Evolutionary conservation across 2,888 invertebrate species (phyloP).

Genomic region (Diarsia dahlii): DNA sequence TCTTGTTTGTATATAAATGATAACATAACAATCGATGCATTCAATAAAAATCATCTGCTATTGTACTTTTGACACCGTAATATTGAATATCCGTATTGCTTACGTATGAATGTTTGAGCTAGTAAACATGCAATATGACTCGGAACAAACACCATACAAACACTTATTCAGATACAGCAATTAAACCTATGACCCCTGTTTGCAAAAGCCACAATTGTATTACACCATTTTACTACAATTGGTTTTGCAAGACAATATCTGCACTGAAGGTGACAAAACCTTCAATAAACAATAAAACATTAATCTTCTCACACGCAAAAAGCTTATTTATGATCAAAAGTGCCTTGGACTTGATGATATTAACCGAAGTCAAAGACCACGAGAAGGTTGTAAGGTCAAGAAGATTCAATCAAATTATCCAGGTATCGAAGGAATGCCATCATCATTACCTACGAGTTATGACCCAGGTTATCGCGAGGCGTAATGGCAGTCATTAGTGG

Average conservation of each 20-base stretch:
- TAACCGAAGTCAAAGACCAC: conserved; percentile 45
- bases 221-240: background rate
- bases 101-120: background rate
- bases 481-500: conserved; percentile 45
- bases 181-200: background rate
- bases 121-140: conserved; percentile 3
- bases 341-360: conserved; percentile 57
- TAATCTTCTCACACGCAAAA: conserved; percentile 14
- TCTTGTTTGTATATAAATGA: no score
- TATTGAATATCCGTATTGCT: background rate
- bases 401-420: conserved; percentile 55
- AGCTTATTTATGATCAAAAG: conserved; percentile 18
- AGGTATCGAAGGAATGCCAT: conserved; percentile 54
- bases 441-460: conserved; percentile 50
- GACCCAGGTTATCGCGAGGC: conserved; percentile 23
- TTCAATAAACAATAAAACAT: background rate
- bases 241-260: background rate
- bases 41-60: no score
- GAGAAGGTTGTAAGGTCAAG: conserved; percentile 48
- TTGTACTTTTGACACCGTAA: background rate
- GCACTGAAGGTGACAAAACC: background rate
- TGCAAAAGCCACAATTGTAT: background rate
- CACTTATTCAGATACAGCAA: background rate
- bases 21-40: no score
- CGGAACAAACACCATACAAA: background rate